Evolutionary conservation across 1,140 invertebrate genomes (phyloP).

Genomic region (Pinna nobilis): DNA sequence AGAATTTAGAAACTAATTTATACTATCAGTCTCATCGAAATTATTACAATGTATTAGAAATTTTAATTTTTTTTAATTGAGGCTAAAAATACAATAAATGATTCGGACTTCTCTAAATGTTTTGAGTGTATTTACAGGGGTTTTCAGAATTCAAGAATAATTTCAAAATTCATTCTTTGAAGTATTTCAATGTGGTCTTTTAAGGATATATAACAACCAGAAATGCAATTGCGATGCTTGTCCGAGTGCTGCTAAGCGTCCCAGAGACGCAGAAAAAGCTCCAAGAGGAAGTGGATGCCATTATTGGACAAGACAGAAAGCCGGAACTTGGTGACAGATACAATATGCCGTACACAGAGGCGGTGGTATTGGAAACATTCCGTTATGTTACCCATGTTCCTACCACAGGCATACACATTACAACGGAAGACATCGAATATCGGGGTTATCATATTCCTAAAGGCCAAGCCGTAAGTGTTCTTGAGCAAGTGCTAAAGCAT

Average conservation of each 20-base stretch:
- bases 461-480: not conserved
- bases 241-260: slow-evolving; percentile 6
- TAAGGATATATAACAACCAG: slow-evolving; percentile 13
- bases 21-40: too few species aligned
- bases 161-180: too few species aligned
- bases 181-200: too few species aligned
- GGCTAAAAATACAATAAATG: too few species aligned
- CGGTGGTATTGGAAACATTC: not conserved
- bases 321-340: not conserved
- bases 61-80: too few species aligned
- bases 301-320: slow-evolving; percentile 5
- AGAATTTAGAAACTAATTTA: too few species aligned
- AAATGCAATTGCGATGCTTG: not conserved
- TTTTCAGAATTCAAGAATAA: too few species aligned
- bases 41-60: too few species aligned
- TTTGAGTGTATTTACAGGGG: too few species aligned
- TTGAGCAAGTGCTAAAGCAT: too few species aligned
- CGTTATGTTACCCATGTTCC: slow-evolving; percentile 7
- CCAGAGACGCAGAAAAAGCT: slow-evolving; percentile 3
- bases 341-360: not conserved
- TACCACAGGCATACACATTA: not conserved
- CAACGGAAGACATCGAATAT: not conserved
- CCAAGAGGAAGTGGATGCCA: slow-evolving; percentile 18
- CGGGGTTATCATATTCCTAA: not conserved
- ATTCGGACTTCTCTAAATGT: too few species aligned